These are phyloP conservation scores for Taenioides sp. DNA, from an alignment of 2,797 vertebrate genomes.

Conservation along the genomic window DNA sequence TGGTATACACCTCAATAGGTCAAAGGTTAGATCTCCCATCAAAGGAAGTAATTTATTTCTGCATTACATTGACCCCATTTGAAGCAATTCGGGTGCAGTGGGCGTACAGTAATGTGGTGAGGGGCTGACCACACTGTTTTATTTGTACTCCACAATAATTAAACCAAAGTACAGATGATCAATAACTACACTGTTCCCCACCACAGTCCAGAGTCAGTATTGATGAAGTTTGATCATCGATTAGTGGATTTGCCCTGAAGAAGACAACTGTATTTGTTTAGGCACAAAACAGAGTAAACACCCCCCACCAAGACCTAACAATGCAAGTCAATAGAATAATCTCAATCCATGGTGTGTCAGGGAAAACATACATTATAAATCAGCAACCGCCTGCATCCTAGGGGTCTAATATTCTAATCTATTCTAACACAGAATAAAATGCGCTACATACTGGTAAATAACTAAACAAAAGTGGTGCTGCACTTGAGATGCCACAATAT, in stretches of 20 bases:
- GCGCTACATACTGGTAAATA: no score
- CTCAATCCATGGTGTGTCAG: neutral
- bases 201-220: slow-evolving; percentile 34
- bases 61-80: slow-evolving; percentile 28
- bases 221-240: slow-evolving; percentile 50
- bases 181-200: slow-evolving; percentile 39
- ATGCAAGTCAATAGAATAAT: neutral
- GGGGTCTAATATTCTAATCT: neutral
- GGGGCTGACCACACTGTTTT: slow-evolving; percentile 28
- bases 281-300: neutral
- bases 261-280: neutral
- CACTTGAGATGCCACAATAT: no score
- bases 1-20: slow-evolving; percentile 42
- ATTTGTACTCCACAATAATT: slow-evolving; percentile 56
- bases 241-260: slow-evolving; percentile 34
- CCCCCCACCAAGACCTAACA: neutral
- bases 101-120: slow-evolving; percentile 1
- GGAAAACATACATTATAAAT: neutral
- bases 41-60: slow-evolving; percentile 54
- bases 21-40: slow-evolving; percentile 25
- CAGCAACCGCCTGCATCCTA: neutral
- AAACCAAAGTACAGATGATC: slow-evolving; percentile 64
- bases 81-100: slow-evolving; percentile 18
- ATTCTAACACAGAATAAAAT: no score
- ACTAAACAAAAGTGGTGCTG: no score